A percentile compares a stretch with the other conserved stretches of the same genome.
Conservation (phyloP, 2,113 vertebrate species). For the Pelmatolapia mariae region DNA sequence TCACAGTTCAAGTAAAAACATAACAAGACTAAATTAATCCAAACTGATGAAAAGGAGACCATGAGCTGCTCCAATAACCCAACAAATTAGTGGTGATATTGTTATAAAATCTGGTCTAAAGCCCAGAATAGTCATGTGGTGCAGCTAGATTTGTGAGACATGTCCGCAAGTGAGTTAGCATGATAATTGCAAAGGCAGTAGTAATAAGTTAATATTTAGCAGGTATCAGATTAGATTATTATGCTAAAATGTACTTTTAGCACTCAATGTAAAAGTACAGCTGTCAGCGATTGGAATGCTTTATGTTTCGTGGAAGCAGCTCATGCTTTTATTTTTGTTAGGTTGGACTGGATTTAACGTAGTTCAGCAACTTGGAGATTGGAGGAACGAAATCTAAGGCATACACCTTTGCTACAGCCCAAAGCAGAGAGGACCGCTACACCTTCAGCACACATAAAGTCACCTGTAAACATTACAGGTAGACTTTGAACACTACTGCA, state of each 20-base stretch:
- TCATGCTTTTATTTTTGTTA: neutral
- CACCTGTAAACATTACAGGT: neutral
- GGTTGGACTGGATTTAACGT: neutral
- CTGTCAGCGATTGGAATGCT: neutral
- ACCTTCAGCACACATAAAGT: neutral
- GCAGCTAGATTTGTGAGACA: no score
- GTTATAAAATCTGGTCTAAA: no score
- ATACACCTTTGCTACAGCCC: neutral
- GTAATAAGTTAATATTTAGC: neutral
- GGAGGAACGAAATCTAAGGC: neutral
- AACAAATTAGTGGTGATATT: no score
- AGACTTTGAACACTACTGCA: neutral
- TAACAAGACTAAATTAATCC: no score
- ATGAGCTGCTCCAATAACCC: no score
- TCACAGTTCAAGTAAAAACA: no score
- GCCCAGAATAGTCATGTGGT: no score
- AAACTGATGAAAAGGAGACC: no score
- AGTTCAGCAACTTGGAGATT: neutral
- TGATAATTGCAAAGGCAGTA: neutral
- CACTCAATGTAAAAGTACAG: no score
- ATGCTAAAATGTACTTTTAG: neutral
- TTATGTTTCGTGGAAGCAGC: neutral
- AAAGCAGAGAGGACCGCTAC: no score
- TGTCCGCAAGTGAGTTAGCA: no score
- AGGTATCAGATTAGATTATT: neutral